phyloP scores from a whole-genome alignment of 53 echinoderm and acorn worm genomes.

The Astropecten irregularis region DNA sequence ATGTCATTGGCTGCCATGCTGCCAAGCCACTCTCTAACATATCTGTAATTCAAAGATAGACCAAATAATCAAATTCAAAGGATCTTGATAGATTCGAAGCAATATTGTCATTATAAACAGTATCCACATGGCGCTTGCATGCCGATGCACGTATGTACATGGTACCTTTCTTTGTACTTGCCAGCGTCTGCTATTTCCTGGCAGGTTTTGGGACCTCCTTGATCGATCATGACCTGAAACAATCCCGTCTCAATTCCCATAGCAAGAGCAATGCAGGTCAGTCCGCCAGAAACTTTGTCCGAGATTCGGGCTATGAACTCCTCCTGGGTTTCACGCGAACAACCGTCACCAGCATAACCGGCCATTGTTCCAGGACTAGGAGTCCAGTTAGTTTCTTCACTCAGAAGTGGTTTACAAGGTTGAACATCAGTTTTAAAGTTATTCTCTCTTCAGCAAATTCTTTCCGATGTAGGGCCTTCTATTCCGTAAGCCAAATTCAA shows the following conservation, averaged over 20 bases:
- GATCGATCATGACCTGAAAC: conserved; percentile 67
- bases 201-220: conserved; percentile 66
- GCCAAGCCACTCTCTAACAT: conserved; percentile 92
- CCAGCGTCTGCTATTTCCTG: conserved; percentile 83
- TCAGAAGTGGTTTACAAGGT: no score
- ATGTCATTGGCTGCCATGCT: conserved; percentile 79
- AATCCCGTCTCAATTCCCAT: conserved; percentile 79
- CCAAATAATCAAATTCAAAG: not conserved
- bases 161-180: conserved; percentile 92
- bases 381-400: no score
- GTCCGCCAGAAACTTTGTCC: conserved; percentile 16
- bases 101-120: no score
- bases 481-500: no score
- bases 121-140: no score
- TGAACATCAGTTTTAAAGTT: no score
- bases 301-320: not conserved
- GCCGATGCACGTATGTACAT: no score
- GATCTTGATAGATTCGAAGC: no score
- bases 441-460: no score
- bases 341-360: no score
- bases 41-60: conserved; percentile 52
- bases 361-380: no score
- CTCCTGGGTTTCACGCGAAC: not conserved
- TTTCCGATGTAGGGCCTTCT: no score
- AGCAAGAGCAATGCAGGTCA: conserved; percentile 40